Conservation (phyloP, 2,113 vertebrate species). For the Scortum barcoo region DNA sequence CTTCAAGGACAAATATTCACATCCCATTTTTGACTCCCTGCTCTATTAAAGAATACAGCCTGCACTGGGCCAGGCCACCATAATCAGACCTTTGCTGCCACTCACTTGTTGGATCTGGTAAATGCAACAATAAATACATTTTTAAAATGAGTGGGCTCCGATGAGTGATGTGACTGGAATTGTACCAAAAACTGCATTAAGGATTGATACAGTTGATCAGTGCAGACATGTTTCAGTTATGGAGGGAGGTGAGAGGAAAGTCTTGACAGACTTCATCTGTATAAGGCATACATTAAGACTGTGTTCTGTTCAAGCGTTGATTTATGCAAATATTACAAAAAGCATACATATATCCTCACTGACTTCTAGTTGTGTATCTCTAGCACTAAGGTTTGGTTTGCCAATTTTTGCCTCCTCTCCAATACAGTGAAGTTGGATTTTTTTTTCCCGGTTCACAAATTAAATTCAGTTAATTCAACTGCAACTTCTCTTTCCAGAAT, state of each 20-base stretch:
- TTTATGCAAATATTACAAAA: neutral
- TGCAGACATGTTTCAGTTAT: neutral
- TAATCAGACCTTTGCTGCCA: constrained; percentile 34
- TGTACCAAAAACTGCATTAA: neutral
- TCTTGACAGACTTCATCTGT: neutral
- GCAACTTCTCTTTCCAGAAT: neutral
- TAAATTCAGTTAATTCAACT: neutral
- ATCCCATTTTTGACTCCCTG: neutral
- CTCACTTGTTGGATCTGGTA: neutral
- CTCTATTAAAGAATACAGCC: neutral
- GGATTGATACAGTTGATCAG: neutral
- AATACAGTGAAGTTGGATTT: neutral
- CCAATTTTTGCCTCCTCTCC: neutral
- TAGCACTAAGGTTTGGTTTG: neutral
- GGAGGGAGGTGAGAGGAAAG: neutral
- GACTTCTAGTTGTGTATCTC: neutral
- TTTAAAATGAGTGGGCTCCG: too few species aligned
- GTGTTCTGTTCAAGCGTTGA: neutral
- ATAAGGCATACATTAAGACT: too few species aligned
- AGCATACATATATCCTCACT: neutral
- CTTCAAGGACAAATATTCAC: neutral
- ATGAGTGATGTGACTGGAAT: neutral
- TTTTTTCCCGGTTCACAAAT: neutral
- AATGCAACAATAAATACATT: neutral
- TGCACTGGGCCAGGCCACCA: neutral